Evolutionary conservation across 2,113 vertebrate genomes (phyloP).

Genomic region (Vidua chalybeata): DNA sequence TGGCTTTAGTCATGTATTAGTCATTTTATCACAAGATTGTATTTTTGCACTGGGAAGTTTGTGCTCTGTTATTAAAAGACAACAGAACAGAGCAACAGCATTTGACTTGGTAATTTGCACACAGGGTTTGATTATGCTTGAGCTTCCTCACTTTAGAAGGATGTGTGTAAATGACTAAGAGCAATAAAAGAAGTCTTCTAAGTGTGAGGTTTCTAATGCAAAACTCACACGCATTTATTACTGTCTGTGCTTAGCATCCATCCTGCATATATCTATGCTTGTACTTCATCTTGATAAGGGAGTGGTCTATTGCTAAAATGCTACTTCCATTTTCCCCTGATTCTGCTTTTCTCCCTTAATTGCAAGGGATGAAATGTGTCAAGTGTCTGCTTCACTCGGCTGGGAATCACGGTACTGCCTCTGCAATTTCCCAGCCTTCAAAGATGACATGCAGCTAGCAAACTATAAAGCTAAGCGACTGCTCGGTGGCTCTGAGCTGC

Average conservation of each 20-base stretch:
- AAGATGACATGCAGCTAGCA: conserved; percentile 58
- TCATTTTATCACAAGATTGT: conserved; percentile 60
- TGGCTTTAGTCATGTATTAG: conserved; percentile 47
- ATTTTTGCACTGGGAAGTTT: conserved; percentile 27
- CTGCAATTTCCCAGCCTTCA: conserved; percentile 64
- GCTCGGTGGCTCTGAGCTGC: conserved; percentile 50
- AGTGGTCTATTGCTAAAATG: conserved; percentile 43
- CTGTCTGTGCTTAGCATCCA: not conserved
- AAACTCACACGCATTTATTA: conserved; percentile 29
- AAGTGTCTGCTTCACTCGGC: conserved; percentile 49
- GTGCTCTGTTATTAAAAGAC: not conserved
- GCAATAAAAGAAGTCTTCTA: not conserved
- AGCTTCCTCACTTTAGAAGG: conserved; percentile 1
- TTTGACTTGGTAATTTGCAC: conserved; percentile 52
- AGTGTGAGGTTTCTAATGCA: conserved; percentile 12
- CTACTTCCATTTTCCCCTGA: not conserved
- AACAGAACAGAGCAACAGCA: not conserved
- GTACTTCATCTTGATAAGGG: not conserved
- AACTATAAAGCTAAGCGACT: conserved; percentile 52
- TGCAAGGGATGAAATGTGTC: conserved; percentile 56
- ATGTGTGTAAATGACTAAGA: conserved; percentile 49
- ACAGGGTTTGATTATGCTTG: conserved; percentile 34
- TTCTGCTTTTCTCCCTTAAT: conserved; percentile 58
- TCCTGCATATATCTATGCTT: not conserved
- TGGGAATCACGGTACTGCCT: conserved; percentile 55